A percentile compares a stretch with the other conserved stretches of the same genome.
Evolutionary conservation across 2,888 invertebrate genomes (phyloP).

Genomic region (Cosmorhoe ocellata): DNA sequence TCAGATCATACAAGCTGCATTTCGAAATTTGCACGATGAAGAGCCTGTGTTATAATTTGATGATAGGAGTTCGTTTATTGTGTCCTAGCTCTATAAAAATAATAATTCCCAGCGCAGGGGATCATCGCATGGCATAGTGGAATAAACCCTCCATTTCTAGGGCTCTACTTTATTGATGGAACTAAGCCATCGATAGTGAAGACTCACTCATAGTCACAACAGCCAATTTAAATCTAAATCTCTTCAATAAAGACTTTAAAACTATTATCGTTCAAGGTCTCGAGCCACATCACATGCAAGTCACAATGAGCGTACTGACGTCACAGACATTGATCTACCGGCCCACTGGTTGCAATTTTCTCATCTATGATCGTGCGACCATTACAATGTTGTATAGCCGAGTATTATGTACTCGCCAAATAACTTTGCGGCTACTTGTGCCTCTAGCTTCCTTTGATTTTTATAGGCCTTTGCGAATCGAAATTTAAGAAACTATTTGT

Average conservation of each 20-base stretch:
- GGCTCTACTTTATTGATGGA: no score
- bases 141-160: no score
- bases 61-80: no score
- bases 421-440: neutral
- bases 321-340: constrained; percentile 54
- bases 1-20: no score
- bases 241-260: constrained; percentile 4
- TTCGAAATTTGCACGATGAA: no score
- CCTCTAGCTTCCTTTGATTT: no score
- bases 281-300: constrained; percentile 18
- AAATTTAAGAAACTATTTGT: neutral
- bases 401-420: neutral
- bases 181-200: no score
- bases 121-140: no score
- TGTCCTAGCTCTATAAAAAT: no score
- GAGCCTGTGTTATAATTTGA: no score
- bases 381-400: constrained; percentile 6
- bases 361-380: constrained; percentile 31
- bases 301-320: constrained; percentile 42
- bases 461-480: no score
- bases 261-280: constrained; percentile 34
- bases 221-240: constrained; percentile 4
- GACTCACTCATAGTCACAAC: neutral
- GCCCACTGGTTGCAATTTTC: constrained; percentile 43
- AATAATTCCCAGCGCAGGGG: no score